These are phyloP conservation scores for Eclectus roratus DNA, from an alignment of 2,113 vertebrate species.

Conservation along the genomic window DNA sequence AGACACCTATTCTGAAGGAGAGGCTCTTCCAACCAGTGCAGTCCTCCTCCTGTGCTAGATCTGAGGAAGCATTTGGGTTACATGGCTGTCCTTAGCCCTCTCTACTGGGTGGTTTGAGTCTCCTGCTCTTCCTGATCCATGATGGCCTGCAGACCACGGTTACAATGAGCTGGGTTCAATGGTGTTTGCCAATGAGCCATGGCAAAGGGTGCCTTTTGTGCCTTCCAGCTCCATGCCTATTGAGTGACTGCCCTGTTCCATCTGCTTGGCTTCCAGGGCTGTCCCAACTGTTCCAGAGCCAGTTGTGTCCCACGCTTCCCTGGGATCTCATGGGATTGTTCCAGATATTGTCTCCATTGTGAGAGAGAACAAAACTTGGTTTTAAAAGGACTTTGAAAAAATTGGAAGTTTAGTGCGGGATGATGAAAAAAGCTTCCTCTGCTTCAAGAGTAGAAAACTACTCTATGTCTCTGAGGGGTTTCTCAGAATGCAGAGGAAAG, in stretches of 20 bases:
- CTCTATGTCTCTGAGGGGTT: background rate
- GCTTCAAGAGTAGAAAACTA: background rate
- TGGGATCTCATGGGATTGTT: background rate
- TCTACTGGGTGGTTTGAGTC: background rate
- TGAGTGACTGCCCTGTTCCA: background rate
- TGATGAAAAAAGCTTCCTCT: background rate
- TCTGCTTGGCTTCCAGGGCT: background rate
- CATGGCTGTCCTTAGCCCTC: background rate
- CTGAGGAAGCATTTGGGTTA: background rate
- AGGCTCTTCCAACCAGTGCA: background rate
- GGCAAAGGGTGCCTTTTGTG: fast-evolving
- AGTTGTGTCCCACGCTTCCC: background rate
- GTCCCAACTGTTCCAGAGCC: background rate
- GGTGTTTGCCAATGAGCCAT: background rate
- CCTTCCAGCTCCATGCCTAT: background rate
- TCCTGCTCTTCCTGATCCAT: background rate
- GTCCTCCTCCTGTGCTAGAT: background rate
- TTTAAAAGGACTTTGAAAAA: background rate
- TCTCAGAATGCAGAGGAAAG: background rate
- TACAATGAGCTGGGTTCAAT: background rate
- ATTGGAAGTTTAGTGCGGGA: background rate
- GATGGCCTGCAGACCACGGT: background rate
- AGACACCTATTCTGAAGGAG: background rate
- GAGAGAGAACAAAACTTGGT: background rate
- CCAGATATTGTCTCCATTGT: fast-evolving